Evolutionary conservation across 2,113 vertebrate species (phyloP).

Genomic region (Monopterus albus): DNA sequence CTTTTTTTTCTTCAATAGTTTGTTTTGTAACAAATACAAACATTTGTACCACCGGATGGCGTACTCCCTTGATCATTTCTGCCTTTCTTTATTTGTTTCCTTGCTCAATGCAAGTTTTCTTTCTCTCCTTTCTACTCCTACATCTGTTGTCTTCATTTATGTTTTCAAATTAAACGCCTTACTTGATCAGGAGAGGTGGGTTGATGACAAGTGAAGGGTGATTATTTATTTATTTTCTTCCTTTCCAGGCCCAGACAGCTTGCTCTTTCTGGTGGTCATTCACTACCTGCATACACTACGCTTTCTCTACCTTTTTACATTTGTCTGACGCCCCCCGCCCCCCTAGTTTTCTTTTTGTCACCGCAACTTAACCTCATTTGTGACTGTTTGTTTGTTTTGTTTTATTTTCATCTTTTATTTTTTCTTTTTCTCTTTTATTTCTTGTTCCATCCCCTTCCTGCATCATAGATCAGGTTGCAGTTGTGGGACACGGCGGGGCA

Average conservation of each 20-base stretch:
- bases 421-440: constrained; percentile 65
- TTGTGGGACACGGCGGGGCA: constrained; percentile 99
- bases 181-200: constrained; percentile 68
- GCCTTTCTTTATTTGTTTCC: constrained; percentile 43
- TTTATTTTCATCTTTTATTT: constrained; percentile 72
- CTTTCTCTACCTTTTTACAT: constrained; percentile 44
- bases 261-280: constrained; percentile 55
- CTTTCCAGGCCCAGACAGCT: constrained; percentile 54
- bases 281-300: constrained; percentile 57
- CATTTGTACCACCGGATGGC: not conserved
- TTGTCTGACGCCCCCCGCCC: too few relatives aligned
- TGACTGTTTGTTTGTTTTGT: constrained; percentile 72
- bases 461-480: constrained; percentile 95
- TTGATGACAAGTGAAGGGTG: constrained; percentile 70
- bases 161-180: constrained; percentile 68
- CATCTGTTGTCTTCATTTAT: constrained; percentile 55
- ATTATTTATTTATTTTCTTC: constrained; percentile 55
- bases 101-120: constrained; percentile 57
- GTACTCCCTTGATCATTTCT: constrained; percentile 23
- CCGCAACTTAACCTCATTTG: constrained; percentile 59
- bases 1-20: not conserved
- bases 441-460: constrained; percentile 62
- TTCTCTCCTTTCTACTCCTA: constrained; percentile 55
- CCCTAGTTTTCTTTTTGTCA: constrained; percentile 49
- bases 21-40: constrained; percentile 21